Evolutionary conservation across 2,113 vertebrate species (phyloP), one percentile per base, ranked within the genome.

Genomic region (Sula dactylatra): DNA sequence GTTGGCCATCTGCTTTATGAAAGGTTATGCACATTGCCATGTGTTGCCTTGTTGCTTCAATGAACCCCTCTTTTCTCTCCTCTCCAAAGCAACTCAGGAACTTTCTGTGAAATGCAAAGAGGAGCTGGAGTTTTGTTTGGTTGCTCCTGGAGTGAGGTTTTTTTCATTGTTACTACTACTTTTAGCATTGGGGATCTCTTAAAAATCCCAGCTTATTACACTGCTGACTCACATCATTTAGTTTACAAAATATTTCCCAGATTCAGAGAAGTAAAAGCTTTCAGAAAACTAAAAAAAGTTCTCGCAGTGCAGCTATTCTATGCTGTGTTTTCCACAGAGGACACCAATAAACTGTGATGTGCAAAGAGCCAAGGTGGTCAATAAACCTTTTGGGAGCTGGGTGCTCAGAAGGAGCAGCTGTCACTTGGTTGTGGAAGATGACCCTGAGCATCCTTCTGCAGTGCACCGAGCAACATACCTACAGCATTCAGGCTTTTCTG

Each of bases 381-480:
- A 16, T 5, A n/a, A 79, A 66, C 14, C 40, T n/a, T 2, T 9
- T 4, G 44, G 78, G 52, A 65, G 49, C 59, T 21, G 62, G 71
- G 70, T 32, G 56, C 67, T 81, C 61, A 25, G 47, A 26, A 66
- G 67, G 74, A 92, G 66, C 72, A 88, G 79, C 69, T 47, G 49
- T 45, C 61, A 10, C 67, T 42, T 56, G 73, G 81, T 19, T 40
- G 65, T 38, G 76, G 62, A 88, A 92, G 59, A 55, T 4, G 3
- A 79, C 89, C 59, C 56, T 42, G 58, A 93, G 82, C 78, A 85
- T 50, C 74, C 45, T 83, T 27, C 64, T 56, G 65, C 9, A 78
- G 67, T 0, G 6, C 45, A 64, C 36, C 4, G 7, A 54, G 47
- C 50, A 61, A 36, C 0, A 6, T 13, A 29, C 4, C 79, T 66